Percentiles rank a stretch among this genome's conserved stretches.
Conservation (phyloP, 2,888 invertebrate species). For the Nymphalis urticae region DNA sequence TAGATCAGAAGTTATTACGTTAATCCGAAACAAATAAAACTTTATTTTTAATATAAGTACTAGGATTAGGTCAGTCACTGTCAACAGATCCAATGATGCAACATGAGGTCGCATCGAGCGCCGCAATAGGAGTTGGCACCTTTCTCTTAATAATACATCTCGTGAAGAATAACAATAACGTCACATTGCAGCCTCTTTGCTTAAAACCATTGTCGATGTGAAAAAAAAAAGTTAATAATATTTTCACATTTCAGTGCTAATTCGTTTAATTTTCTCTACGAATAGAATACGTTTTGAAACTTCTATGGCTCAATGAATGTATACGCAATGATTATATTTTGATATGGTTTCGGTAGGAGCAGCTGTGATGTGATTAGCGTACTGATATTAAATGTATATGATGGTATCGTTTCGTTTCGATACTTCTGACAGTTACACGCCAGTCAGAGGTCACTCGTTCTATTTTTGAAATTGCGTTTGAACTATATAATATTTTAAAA, state of each 20-base stretch:
- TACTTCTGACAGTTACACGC: slow-evolving; percentile 16
- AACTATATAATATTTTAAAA: background rate
- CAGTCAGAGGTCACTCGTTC: slow-evolving; percentile 31
- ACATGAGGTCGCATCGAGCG: too few relatives aligned
- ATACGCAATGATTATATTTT: slow-evolving; percentile 24
- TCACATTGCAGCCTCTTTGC: background rate
- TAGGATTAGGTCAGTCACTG: too few relatives aligned
- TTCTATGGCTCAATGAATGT: background rate
- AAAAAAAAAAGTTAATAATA: slow-evolving; percentile 8
- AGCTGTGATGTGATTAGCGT: slow-evolving; percentile 27
- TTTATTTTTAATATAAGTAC: too few relatives aligned
- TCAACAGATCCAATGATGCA: too few relatives aligned
- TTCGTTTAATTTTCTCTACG: slow-evolving; percentile 19
- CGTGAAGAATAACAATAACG: background rate
- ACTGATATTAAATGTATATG: slow-evolving; percentile 22
- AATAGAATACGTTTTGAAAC: slow-evolving; percentile 16
- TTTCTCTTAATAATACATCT: slow-evolving; percentile 2
- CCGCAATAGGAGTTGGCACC: background rate
- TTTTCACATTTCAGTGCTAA: slow-evolving; percentile 26
- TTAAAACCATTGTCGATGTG: background rate
- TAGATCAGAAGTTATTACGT: too few relatives aligned
- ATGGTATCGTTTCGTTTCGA: slow-evolving; percentile 21
- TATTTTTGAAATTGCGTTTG: background rate
- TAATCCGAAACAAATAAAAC: too few relatives aligned
- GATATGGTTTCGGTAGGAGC: slow-evolving; percentile 19